A percentile compares a stretch with the other conserved stretches of the same genome.
phyloP scores from a whole-genome alignment of 2,888 invertebrate genomes.

The Salticus scenicus region DNA sequence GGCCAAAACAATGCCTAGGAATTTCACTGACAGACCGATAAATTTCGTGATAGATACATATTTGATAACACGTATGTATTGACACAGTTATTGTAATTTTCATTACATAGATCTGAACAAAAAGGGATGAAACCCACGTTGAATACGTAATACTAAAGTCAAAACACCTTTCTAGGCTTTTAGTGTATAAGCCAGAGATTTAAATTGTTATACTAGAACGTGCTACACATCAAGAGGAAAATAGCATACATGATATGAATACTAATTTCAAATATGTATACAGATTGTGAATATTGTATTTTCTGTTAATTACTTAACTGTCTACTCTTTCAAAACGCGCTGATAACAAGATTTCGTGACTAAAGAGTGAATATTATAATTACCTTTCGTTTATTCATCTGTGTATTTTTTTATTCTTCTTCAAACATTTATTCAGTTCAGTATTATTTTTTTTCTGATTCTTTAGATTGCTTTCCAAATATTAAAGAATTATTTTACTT shows the following conservation, averaged over 20 bases:
- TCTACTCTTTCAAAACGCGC: neutral
- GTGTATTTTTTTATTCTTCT: neutral
- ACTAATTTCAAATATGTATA: neutral
- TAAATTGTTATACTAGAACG: neutral
- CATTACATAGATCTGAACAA: neutral
- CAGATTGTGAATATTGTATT: neutral
- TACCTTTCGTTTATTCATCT: neutral
- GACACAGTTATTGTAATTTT: neutral
- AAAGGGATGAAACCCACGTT: neutral
- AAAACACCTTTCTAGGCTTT: neutral
- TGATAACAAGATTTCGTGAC: slow-evolving; percentile 4
- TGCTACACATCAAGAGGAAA: neutral
- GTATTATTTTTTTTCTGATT: too few relatives aligned
- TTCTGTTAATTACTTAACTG: neutral
- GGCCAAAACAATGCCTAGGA: neutral
- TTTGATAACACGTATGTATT: slow-evolving; percentile 2
- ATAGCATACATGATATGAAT: neutral
- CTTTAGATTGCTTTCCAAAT: too few relatives aligned
- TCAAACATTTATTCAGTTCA: neutral
- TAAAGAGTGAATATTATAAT: neutral
- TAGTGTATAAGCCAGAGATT: neutral
- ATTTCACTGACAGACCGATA: neutral
- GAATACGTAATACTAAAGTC: slow-evolving; percentile 1
- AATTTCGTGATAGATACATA: neutral
- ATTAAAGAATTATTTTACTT: too few relatives aligned